These are phyloP conservation scores for Xanthia icteritia DNA, from an alignment of 2,888 invertebrate species.

Conservation along the genomic window DNA sequence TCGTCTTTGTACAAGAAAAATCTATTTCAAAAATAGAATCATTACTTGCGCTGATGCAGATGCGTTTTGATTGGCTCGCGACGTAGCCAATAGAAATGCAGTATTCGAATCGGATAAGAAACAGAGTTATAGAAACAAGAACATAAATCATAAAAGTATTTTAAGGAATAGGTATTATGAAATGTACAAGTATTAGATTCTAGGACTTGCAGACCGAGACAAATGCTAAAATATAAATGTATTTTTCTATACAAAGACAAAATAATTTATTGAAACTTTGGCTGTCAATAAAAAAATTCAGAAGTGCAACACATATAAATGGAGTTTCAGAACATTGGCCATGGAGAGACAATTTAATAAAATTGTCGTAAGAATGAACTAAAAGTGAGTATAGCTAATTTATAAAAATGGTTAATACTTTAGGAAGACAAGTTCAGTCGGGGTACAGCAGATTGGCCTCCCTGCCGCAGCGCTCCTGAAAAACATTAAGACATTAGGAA, in stretches of 20 bases:
- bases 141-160: background rate
- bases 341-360: constrained; percentile 46
- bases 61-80: constrained; percentile 8
- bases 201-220: background rate
- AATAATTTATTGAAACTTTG: constrained; percentile 13
- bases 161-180: background rate
- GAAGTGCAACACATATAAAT: constrained; percentile 14
- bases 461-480: constrained; percentile 80
- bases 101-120: background rate
- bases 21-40: constrained; percentile 14
- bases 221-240: constrained; percentile 1
- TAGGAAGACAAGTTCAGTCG: constrained; percentile 63
- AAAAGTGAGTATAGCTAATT: constrained; percentile 30
- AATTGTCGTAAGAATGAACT: constrained; percentile 47
- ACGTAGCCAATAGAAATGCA: constrained; percentile 17
- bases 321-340: constrained; percentile 10
- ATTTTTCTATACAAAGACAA: constrained; percentile 39
- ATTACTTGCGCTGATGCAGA: background rate
- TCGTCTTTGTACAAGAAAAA: constrained; percentile 17
- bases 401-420: constrained; percentile 40
- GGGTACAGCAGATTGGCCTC: constrained; percentile 66
- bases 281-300: constrained; percentile 1
- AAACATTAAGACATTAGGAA: constrained; percentile 20
- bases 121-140: background rate
- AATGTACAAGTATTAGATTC: constrained; percentile 14